Percentiles rank a stretch among this genome's conserved stretches.
Conservation (phyloP, 2,113 vertebrate species). For the Thryonomys swinderianus region DNA sequence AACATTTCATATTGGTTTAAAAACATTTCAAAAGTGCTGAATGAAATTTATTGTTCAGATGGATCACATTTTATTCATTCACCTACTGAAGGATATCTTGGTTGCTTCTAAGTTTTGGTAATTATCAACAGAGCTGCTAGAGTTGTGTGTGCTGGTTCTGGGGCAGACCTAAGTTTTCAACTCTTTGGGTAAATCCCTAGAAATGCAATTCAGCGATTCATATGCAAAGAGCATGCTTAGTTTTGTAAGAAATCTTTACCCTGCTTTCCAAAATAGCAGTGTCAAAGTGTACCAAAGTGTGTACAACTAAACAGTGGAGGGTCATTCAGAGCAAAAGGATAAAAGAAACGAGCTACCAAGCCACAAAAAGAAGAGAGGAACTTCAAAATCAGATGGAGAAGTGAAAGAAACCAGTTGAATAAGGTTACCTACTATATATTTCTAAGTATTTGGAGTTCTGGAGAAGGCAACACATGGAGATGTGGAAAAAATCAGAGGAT, state of each 20-base stretch:
- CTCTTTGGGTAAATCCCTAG: background rate
- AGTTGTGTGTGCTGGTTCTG: background rate
- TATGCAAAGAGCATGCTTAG: background rate
- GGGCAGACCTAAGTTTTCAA: background rate
- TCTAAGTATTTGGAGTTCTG: background rate
- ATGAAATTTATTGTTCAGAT: background rate
- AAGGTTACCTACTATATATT: background rate
- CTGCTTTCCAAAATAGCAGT: background rate
- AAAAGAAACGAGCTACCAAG: background rate
- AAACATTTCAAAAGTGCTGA: background rate
- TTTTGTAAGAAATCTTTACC: background rate
- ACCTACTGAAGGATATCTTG: background rate
- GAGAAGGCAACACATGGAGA: background rate
- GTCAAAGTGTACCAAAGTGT: background rate
- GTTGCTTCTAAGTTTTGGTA: background rate
- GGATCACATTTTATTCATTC: background rate
- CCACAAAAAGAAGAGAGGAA: background rate
- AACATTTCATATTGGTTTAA: conserved; percentile 24
- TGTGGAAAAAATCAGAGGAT: background rate
- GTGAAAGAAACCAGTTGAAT: background rate
- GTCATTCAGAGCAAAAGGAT: background rate
- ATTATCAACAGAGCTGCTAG: background rate
- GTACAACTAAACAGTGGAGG: background rate
- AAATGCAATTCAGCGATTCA: background rate
- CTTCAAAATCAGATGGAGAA: background rate